phyloP scores from a whole-genome alignment of 2,113 vertebrate species.

The Protobothrops flavoviridis region DNA sequence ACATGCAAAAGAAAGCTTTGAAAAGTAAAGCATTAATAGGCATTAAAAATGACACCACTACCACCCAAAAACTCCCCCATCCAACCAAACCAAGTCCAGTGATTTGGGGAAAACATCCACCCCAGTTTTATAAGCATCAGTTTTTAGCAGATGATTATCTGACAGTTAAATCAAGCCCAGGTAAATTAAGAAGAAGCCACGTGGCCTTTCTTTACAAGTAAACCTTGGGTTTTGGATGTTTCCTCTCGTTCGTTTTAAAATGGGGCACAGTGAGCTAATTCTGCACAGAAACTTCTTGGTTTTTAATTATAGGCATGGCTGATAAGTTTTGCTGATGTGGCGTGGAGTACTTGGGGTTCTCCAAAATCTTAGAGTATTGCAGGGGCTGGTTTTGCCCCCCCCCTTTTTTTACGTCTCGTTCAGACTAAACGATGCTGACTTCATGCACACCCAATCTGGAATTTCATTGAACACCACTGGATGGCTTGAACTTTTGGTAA shows the following conservation, averaged over 20 bases:
- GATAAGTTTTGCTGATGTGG: neutral
- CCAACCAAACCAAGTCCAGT: neutral
- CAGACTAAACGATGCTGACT: neutral
- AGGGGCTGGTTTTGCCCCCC: neutral
- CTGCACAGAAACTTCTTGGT: neutral
- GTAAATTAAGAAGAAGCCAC: neutral
- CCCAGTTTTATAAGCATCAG: rapidly evolving
- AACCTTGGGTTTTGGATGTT: neutral
- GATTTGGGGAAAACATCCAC: neutral
- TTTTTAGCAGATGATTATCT: neutral
- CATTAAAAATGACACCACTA: neutral
- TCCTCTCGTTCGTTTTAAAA: neutral
- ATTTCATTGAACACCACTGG: neutral
- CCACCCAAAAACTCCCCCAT: neutral
- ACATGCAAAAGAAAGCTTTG: neutral
- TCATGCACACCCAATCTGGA: neutral
- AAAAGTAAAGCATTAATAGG: neutral
- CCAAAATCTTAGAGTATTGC: neutral
- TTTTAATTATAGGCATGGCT: neutral
- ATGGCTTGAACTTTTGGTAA: neutral
- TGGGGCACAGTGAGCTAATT: neutral
- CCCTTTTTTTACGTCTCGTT: neutral
- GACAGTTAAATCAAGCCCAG: neutral
- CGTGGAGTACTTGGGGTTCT: neutral
- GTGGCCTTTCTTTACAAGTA: neutral